A percentile compares a stretch with the other conserved stretches of the same genome.
These are phyloP conservation scores for Ciconia stormi DNA, from an alignment of 2,113 vertebrate species.

Conservation along the genomic window DNA sequence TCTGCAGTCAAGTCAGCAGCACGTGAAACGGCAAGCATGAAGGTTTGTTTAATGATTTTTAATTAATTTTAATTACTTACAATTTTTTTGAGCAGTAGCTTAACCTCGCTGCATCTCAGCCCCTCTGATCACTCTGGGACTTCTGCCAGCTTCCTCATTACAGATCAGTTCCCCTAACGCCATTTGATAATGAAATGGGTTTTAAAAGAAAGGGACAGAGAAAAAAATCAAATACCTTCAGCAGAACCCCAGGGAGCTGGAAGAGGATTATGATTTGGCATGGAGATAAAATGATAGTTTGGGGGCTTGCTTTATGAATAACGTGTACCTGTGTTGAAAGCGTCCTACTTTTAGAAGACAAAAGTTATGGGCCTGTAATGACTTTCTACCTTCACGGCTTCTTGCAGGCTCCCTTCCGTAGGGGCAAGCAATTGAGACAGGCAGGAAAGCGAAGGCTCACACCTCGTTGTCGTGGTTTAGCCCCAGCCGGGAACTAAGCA, in stretches of 20 bases:
- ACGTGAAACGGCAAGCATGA: conserved; percentile 5
- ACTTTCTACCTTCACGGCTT: background rate
- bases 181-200: conserved; percentile 64
- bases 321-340: background rate
- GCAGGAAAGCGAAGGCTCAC: no score
- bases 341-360: background rate
- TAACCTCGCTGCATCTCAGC: conserved; percentile 51
- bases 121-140: conserved; percentile 63
- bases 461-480: no score
- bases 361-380: background rate
- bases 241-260: conserved; percentile 41
- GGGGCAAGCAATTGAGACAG: background rate
- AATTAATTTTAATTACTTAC: conserved; percentile 75
- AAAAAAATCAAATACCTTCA: conserved; percentile 45
- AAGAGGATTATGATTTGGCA: background rate
- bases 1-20: background rate
- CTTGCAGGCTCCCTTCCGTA: background rate
- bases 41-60: conserved; percentile 67
- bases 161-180: conserved; percentile 38
- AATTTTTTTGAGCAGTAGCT: conserved; percentile 17
- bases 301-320: background rate
- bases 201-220: conserved; percentile 53
- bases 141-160: conserved; percentile 69
- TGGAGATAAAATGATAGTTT: conserved; percentile 24
- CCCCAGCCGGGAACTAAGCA: no score